Conservation (phyloP, 2,797 vertebrate species). For the Adelosebastes latens region DNA sequence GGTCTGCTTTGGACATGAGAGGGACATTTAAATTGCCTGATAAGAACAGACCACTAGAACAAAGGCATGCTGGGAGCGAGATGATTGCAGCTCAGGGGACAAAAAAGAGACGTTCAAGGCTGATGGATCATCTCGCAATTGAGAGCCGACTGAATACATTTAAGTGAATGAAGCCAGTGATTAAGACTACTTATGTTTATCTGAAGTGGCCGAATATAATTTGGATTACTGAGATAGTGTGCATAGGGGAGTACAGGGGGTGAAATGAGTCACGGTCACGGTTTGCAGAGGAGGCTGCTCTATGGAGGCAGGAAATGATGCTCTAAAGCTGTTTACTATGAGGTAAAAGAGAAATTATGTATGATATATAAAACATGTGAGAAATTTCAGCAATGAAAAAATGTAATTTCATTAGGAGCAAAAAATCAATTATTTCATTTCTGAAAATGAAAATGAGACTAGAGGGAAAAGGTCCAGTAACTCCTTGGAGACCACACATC, state of each 20-base stretch:
- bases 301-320: background rate
- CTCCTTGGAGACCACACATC: too few relatives aligned
- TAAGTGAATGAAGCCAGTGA: background rate
- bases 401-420: background rate
- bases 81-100: constrained; percentile 18
- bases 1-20: constrained; percentile 14
- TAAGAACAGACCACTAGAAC: background rate
- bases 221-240: background rate
- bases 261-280: background rate
- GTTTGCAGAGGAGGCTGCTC: background rate
- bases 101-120: background rate
- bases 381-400: background rate
- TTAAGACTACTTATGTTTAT: constrained; percentile 2
- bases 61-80: constrained; percentile 20
- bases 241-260: background rate
- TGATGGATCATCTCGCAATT: background rate
- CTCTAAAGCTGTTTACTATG: background rate
- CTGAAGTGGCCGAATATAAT: background rate
- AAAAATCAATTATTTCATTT: background rate
- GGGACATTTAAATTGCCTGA: constrained; percentile 9
- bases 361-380: background rate
- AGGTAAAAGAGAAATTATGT: background rate
- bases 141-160: background rate
- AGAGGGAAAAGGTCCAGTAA: background rate
- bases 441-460: background rate